Conservation (phyloP, 2,113 vertebrate genomes). For the Nesogale talazaci region DNA sequence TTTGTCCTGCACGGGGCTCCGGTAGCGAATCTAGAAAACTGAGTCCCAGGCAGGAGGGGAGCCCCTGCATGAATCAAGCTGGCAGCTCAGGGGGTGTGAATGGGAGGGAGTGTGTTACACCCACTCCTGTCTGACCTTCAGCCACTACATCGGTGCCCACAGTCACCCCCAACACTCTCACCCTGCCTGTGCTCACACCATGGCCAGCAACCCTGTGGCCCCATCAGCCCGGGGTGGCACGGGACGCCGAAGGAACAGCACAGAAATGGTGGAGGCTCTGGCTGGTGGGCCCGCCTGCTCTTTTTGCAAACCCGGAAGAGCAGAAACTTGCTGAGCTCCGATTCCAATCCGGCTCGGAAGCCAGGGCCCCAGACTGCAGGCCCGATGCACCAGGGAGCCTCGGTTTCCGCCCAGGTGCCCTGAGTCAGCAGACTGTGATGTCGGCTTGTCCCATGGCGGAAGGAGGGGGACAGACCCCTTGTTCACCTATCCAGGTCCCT, state of each 20-base stretch:
- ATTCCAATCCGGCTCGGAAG: not conserved
- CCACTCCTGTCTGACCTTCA: too few relatives aligned
- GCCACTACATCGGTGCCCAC: fast-evolving
- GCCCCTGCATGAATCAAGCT: not conserved
- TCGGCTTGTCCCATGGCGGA: not conserved
- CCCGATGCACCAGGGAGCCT: not conserved
- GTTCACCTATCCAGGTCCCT: not conserved
- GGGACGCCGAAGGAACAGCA: not conserved
- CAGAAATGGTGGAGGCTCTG: not conserved
- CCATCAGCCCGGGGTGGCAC: too few relatives aligned
- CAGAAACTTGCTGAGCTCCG: not conserved
- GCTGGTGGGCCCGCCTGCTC: not conserved
- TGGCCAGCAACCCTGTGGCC: not conserved
- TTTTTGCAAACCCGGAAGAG: not conserved
- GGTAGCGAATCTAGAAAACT: not conserved
- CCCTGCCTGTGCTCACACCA: not conserved
- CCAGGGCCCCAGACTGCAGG: not conserved
- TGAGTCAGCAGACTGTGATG: constrained; percentile 27
- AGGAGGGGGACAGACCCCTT: not conserved
- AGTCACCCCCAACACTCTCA: not conserved
- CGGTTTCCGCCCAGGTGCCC: not conserved
- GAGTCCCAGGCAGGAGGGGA: not conserved
- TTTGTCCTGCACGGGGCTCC: not conserved
- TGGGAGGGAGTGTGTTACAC: fast-evolving
- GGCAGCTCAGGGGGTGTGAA: fast-evolving